A percentile compares a stretch with the other conserved stretches of the same genome.
These are phyloP conservation scores for Ectemnius lituratus DNA, from an alignment of 2,888 invertebrate genomes.

Conservation along the genomic window DNA sequence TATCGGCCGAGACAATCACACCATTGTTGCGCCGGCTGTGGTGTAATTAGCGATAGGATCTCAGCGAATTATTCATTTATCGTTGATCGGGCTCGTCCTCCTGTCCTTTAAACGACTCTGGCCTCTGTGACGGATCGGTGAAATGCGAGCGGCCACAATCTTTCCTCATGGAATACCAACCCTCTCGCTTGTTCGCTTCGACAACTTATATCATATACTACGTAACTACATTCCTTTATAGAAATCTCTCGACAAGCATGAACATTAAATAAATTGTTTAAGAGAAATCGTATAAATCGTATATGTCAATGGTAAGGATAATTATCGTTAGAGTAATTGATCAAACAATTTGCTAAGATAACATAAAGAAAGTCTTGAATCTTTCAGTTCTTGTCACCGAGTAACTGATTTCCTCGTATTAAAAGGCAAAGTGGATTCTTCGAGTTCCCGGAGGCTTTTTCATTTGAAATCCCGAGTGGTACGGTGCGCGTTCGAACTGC, in stretches of 20 bases:
- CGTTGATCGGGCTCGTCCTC: slow-evolving; percentile 50
- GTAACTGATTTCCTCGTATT: too few species aligned
- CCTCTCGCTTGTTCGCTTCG: neutral
- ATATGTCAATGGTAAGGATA: too few species aligned
- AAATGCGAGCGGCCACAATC: slow-evolving; percentile 31
- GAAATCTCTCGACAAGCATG: too few species aligned
- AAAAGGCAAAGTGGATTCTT: neutral
- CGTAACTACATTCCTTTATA: too few species aligned
- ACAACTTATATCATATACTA: too few species aligned
- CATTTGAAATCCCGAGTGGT: slow-evolving; percentile 23
- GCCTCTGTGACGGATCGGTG: slow-evolving; percentile 28
- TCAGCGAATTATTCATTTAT: slow-evolving; percentile 72
- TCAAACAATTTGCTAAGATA: too few species aligned
- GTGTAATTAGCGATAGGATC: slow-evolving; percentile 75
- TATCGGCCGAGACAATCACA: slow-evolving; percentile 71
- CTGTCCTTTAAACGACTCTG: slow-evolving; percentile 52
- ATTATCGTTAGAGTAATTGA: too few species aligned
- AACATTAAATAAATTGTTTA: too few species aligned
- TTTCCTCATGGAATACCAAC: slow-evolving; percentile 7
- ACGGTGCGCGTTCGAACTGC: slow-evolving; percentile 21
- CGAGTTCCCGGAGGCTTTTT: neutral
- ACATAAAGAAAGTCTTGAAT: neutral
- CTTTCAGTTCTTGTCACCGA: neutral
- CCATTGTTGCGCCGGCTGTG: slow-evolving; percentile 67
- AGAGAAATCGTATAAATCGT: too few species aligned